These are phyloP conservation scores for Pedicia rivosa DNA, from an alignment of 2,888 invertebrate genomes.

Conservation along the genomic window DNA sequence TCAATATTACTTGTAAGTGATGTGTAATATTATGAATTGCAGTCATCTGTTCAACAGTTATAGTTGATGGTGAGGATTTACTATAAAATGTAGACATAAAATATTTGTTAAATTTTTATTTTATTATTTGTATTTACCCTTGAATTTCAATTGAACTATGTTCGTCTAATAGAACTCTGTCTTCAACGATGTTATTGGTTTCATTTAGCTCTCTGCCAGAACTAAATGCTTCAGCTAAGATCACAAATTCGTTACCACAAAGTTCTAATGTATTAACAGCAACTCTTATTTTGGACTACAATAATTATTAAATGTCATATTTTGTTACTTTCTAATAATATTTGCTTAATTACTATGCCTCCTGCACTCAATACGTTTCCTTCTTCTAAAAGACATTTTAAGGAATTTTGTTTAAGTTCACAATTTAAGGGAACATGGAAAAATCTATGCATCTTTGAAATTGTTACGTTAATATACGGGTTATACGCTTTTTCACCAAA, in stretches of 20 bases:
- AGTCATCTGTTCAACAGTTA: neutral
- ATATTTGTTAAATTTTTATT: neutral
- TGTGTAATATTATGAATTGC: neutral
- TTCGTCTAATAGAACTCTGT: slow-evolving; percentile 21
- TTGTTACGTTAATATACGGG: slow-evolving; percentile 30
- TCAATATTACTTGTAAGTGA: slow-evolving; percentile 28
- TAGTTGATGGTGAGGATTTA: neutral
- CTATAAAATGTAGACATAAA: neutral
- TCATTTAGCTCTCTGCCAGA: slow-evolving; percentile 24
- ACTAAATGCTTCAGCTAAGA: slow-evolving; percentile 26
- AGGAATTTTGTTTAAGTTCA: slow-evolving; percentile 6
- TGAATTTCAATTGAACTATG: slow-evolving; percentile 27
- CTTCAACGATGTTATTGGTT: slow-evolving; percentile 20
- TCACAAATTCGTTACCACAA: slow-evolving; percentile 18
- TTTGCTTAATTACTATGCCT: neutral
- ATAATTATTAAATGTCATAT: too few species aligned
- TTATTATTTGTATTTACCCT: slow-evolving; percentile 19
- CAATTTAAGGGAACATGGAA: slow-evolving; percentile 26
- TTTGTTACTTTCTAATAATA: too few species aligned
- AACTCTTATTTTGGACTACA: too few species aligned
- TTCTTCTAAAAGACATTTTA: slow-evolving; percentile 2
- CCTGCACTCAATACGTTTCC: slow-evolving; percentile 1
- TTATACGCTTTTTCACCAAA: slow-evolving; percentile 34
- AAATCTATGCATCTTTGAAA: slow-evolving; percentile 28
- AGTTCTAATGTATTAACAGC: neutral